phyloP scores from a whole-genome alignment of 2,888 invertebrate genomes.

The Orgyia antiqua region DNA sequence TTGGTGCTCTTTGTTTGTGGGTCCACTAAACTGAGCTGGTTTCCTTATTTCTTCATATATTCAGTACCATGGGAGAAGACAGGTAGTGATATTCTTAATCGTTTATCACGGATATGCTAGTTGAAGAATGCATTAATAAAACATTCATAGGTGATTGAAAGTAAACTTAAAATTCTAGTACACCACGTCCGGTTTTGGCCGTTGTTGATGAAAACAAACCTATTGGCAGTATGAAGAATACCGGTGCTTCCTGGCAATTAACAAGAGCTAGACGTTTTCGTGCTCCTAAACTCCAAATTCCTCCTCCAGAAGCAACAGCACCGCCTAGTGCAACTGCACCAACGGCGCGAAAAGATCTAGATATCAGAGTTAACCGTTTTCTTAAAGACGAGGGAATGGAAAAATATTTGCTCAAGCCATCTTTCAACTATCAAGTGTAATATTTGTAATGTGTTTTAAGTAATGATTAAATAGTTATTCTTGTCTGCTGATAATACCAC shows the following conservation, averaged over 20 bases:
- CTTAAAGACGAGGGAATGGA: conserved; percentile 29
- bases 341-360: conserved; percentile 52
- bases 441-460: conserved; percentile 1
- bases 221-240: conserved; percentile 42
- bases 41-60: too few species aligned
- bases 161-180: conserved; percentile 39
- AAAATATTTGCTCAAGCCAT: conserved; percentile 4
- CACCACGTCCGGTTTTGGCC: conserved; percentile 47
- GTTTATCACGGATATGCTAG: too few species aligned
- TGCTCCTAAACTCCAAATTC: conserved; percentile 44
- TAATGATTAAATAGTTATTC: not conserved
- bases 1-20: too few species aligned
- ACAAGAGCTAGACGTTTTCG: conserved; percentile 61
- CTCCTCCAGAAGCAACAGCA: conserved; percentile 47
- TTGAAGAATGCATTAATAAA: too few species aligned
- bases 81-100: too few species aligned
- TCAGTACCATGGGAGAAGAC: too few species aligned
- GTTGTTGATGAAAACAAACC: conserved; percentile 44
- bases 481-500: too few species aligned
- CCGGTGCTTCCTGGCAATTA: conserved; percentile 58
- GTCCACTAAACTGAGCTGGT: too few species aligned
- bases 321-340: conserved; percentile 53
- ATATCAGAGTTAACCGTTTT: conserved; percentile 49
- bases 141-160: too few species aligned
- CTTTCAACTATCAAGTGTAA: not conserved